Conservation (phyloP, 2,113 vertebrate species). For the Gopherus flavomarginatus region DNA sequence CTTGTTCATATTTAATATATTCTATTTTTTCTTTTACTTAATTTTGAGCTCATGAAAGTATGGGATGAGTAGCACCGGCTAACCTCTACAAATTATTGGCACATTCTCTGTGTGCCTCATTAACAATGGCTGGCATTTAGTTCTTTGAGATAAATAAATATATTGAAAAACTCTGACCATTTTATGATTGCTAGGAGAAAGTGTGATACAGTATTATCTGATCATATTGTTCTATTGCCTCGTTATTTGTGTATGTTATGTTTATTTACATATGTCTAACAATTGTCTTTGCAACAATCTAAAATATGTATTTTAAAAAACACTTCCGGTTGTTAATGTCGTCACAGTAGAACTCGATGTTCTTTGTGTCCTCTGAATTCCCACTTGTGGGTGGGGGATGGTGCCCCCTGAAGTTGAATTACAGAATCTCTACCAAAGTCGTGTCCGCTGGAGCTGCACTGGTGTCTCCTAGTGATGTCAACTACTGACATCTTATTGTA, state of each 20-base stretch:
- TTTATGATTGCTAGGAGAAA: not conserved
- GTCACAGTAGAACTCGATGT: fast-evolving
- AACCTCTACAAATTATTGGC: not conserved
- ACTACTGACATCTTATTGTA: not conserved
- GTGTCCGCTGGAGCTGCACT: not conserved
- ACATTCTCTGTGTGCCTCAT: not conserved
- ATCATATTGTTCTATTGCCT: not conserved
- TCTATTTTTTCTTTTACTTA: not conserved
- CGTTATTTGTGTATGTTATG: not conserved
- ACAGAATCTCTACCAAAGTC: not conserved
- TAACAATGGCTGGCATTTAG: not conserved
- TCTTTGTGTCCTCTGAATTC: fast-evolving
- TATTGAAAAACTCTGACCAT: not conserved
- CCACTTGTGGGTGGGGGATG: not conserved
- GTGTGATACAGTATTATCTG: not conserved
- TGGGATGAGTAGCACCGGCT: not conserved
- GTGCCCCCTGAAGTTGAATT: not conserved
- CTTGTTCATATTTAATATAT: not conserved
- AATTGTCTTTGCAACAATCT: not conserved
- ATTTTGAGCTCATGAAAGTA: not conserved
- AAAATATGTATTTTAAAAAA: not conserved
- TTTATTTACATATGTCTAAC: not conserved
- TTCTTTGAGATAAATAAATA: not conserved
- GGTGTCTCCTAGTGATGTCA: not conserved
- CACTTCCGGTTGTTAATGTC: not conserved